Evolutionary conservation across 2,888 invertebrate species (phyloP), one percentile per base, ranked within the genome.

Genomic region (Rhagonycha fulva): DNA sequence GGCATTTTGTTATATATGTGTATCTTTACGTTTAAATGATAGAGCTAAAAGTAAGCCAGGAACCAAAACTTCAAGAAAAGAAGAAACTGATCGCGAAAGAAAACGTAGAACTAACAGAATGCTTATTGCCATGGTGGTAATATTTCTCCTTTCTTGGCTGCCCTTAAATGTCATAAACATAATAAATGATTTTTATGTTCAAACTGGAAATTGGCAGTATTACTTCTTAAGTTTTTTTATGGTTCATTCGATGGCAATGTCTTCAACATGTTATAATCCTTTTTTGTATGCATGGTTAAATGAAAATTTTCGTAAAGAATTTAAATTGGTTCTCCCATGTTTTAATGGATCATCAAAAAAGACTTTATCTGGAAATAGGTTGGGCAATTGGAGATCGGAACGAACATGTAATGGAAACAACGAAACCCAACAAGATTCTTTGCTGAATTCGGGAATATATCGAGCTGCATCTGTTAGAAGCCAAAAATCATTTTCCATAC

Each of bases 51-150:
- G 93, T 74, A 96, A 96, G 85, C 97, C 97, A 0, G 96, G 96
- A 0, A 93, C 91, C 63, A 95, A 95, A 84, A 94, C 94, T 73
- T 93, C 95, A n/a, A 91, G 94, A 9, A 94, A 96, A 84, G 97
- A 97, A 85, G 97, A 97, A 85, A 91, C 94, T 14, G 98, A 98
- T 85, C 92, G 97, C 71, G 95, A 95, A 83, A 90, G 98, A 74
- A 98, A 98, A 85, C 91, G 95, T 72, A 91, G 97, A 62, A 98
- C 98, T 9, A 98, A 99, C 87, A 93, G 96, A 81, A 99, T 99
- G 99, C 89, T 99, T 76, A 97, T 99, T 77, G 95, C 97, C 1
- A 99, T 99, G 99, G 99, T 96, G 10, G 93, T 94, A 11, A 96
- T 99, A 72, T 99, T 99, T 86, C 96, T 97, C 0, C 89, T 96